Evolutionary conservation across 1,140 invertebrate species (phyloP).

Genomic region (Monomorium pharaonis): DNA sequence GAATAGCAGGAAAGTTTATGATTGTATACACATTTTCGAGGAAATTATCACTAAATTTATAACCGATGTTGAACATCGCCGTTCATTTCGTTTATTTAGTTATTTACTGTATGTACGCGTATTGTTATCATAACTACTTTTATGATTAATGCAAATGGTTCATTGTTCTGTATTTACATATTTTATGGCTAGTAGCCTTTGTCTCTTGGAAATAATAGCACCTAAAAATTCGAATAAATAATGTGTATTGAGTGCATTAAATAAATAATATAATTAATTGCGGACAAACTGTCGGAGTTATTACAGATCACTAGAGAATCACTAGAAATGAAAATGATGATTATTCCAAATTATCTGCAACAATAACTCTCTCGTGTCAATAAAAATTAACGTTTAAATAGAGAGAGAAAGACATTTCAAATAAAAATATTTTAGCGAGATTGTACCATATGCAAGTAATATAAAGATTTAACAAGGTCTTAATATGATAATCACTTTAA

Average conservation of each 20-base stretch:
- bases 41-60: slow-evolving; percentile 19
- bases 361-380: neutral
- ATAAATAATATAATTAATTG: slow-evolving; percentile 28
- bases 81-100: neutral
- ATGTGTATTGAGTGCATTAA: neutral
- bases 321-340: neutral
- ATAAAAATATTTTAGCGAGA: neutral
- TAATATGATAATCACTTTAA: slow-evolving; percentile 9
- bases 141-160: slow-evolving; percentile 38
- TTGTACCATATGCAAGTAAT: neutral
- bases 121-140: slow-evolving; percentile 41
- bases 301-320: neutral
- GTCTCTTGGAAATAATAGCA: slow-evolving; percentile 27
- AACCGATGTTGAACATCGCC: neutral
- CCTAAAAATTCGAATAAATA: slow-evolving; percentile 18
- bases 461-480: neutral
- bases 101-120: slow-evolving; percentile 36
- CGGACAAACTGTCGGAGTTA: neutral
- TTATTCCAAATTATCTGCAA: neutral
- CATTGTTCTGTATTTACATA: slow-evolving; percentile 34
- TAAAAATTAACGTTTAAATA: neutral
- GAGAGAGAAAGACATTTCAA: neutral
- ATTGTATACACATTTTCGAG: neutral
- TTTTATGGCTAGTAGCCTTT: slow-evolving; percentile 18
- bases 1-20: neutral